phyloP scores from a whole-genome alignment of 1,140 invertebrate genomes.

The Ridgeia piscesae region DNA sequence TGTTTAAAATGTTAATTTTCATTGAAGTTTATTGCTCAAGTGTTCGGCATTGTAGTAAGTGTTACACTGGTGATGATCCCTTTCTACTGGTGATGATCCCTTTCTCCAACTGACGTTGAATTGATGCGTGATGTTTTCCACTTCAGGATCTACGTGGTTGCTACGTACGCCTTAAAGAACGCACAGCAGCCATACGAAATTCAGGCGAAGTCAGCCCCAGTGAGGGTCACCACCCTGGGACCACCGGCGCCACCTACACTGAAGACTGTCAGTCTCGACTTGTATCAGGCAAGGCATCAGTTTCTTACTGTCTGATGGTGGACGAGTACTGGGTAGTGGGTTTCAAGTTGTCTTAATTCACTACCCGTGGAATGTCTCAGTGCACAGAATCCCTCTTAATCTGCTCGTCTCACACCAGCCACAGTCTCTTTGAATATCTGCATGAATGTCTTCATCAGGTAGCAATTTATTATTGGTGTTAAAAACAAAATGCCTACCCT shows the following conservation, averaged over 20 bases:
- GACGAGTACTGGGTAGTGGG: too few relatives aligned
- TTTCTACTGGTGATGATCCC: too few relatives aligned
- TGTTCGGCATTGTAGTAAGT: neutral
- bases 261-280: conserved; percentile 44
- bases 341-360: too few relatives aligned
- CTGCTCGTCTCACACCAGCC: too few relatives aligned
- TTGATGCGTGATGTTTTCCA: conserved; percentile 8
- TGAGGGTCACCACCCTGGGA: conserved; percentile 53
- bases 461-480: too few relatives aligned
- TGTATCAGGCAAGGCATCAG: conserved; percentile 41
- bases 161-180: conserved; percentile 48
- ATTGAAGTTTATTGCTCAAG: neutral
- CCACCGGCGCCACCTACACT: conserved; percentile 48
- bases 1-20: neutral
- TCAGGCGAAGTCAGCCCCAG: conserved; percentile 51
- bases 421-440: too few relatives aligned
- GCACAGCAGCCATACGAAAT: conserved; percentile 49
- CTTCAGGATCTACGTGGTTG: conserved; percentile 52
- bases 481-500: too few relatives aligned
- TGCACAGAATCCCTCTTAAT: too few relatives aligned
- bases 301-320: too few relatives aligned
- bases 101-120: neutral
- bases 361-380: too few relatives aligned
- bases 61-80: too few relatives aligned
- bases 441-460: too few relatives aligned